Conservation (phyloP, 2,113 vertebrate genomes). For the Isichthys henryi region DNA sequence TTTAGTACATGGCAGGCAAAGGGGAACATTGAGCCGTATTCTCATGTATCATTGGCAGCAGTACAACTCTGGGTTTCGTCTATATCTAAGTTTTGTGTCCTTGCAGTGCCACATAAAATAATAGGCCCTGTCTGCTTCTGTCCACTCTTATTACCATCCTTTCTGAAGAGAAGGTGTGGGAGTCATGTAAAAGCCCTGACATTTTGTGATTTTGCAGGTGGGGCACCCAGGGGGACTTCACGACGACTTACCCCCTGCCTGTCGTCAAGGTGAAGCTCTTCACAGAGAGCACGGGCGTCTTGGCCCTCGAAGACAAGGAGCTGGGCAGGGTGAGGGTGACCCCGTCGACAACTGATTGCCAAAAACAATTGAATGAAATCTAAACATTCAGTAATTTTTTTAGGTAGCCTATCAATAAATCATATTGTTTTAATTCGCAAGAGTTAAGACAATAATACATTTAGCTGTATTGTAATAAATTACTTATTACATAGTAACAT, state of each 20-base stretch:
- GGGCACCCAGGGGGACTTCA: slow-evolving; percentile 98
- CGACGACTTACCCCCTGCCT: slow-evolving; percentile 84
- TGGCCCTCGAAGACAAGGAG: slow-evolving; percentile 68
- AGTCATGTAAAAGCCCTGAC: not conserved
- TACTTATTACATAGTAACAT: not conserved
- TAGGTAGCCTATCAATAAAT: not conserved
- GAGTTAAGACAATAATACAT: not conserved
- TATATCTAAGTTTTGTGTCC: not conserved
- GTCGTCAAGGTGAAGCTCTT: slow-evolving; percentile 96
- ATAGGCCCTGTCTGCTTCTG: not conserved
- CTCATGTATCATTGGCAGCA: not conserved
- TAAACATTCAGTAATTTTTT: not conserved
- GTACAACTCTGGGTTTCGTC: not conserved
- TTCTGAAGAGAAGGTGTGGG: not conserved
- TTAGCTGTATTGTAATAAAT: not conserved
- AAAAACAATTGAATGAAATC: not conserved
- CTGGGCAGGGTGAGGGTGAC: slow-evolving; percentile 18
- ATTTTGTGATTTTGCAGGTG: slow-evolving; percentile 67
- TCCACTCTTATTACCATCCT: not conserved
- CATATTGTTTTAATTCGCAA: not conserved
- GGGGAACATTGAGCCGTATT: not conserved
- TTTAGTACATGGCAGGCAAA: not conserved
- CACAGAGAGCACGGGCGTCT: slow-evolving; percentile 87
- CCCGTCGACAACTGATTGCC: not conserved
- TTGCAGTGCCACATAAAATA: not conserved